Conservation (phyloP, 2,113 vertebrate species). For the Elephantulus edwardii region DNA sequence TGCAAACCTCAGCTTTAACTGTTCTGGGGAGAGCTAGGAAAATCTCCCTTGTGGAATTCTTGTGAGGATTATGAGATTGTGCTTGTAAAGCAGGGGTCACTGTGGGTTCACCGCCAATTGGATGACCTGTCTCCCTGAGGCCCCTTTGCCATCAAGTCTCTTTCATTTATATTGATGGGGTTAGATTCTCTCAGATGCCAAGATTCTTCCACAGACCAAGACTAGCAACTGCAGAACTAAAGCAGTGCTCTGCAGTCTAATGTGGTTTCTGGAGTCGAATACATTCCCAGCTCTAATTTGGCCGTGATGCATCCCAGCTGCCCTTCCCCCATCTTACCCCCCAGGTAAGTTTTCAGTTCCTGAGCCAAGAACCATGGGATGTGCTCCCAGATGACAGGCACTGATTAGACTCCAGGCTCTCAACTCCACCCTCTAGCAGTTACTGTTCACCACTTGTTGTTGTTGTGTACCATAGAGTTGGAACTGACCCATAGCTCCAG, state of each 20-base stretch:
- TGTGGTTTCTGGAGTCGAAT: not conserved
- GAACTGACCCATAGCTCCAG: too few species aligned
- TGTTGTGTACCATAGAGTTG: too few species aligned
- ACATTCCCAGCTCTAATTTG: not conserved
- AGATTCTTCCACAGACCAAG: not conserved
- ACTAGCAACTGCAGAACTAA: not conserved
- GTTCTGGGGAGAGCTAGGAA: not conserved
- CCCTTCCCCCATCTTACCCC: accelerated
- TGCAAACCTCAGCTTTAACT: not conserved
- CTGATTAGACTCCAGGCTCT: not conserved
- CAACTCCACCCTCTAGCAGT: not conserved
- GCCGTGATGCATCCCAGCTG: not conserved
- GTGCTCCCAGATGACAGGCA: not conserved
- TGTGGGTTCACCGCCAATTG: not conserved
- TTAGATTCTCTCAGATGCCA: not conserved
- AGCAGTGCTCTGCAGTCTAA: not conserved
- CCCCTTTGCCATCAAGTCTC: not conserved
- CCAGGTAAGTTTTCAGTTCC: not conserved
- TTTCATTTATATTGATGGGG: not conserved
- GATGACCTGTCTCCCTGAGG: not conserved
- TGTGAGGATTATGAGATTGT: not conserved
- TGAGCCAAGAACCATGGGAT: not conserved
- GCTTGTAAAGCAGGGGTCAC: not conserved
- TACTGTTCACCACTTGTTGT: not conserved
- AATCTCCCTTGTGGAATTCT: not conserved